phyloP scores from a whole-genome alignment of 2,797 vertebrate species.

The Galagoides demidoff region DNA sequence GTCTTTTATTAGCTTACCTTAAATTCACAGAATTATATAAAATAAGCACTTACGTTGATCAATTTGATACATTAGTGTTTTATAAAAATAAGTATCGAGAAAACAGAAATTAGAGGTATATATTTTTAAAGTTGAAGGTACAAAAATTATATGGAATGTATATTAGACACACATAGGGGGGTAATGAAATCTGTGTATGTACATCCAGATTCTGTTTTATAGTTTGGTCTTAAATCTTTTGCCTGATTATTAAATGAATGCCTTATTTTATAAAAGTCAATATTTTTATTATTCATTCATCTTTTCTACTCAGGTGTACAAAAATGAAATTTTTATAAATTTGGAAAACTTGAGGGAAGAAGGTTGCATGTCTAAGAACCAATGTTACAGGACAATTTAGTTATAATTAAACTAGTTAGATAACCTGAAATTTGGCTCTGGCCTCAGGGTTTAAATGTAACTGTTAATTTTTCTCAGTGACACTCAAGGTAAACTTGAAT shows the following conservation, averaged over 20 bases:
- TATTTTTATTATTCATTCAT: constrained; percentile 64
- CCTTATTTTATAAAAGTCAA: neutral
- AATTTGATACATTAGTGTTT: neutral
- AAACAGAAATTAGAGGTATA: neutral
- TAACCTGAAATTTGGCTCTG: constrained; percentile 51
- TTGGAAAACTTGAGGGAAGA: constrained; percentile 46
- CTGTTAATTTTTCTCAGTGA: constrained; percentile 58
- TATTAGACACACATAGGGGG: neutral
- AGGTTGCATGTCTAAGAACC: constrained; percentile 33
- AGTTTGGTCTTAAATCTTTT: constrained; percentile 64
- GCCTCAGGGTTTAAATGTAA: constrained; percentile 63
- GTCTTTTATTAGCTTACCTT: neutral
- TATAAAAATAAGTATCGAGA: neutral
- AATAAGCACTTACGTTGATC: neutral
- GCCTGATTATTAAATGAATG: neutral
- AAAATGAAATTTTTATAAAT: constrained; percentile 61
- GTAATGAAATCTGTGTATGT: neutral
- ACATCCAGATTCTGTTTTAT: constrained; percentile 51
- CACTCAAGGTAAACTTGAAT: constrained; percentile 42
- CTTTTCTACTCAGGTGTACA: constrained; percentile 23
- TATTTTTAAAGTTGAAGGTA: neutral
- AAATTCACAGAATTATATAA: neutral
- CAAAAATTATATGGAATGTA: neutral
- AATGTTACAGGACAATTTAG: constrained; percentile 40
- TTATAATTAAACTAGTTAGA: constrained; percentile 67